Evolutionary conservation across 2,797 vertebrate genomes (phyloP), one percentile per base, ranked within the genome.

Genomic region (Nothura maculosa): DNA sequence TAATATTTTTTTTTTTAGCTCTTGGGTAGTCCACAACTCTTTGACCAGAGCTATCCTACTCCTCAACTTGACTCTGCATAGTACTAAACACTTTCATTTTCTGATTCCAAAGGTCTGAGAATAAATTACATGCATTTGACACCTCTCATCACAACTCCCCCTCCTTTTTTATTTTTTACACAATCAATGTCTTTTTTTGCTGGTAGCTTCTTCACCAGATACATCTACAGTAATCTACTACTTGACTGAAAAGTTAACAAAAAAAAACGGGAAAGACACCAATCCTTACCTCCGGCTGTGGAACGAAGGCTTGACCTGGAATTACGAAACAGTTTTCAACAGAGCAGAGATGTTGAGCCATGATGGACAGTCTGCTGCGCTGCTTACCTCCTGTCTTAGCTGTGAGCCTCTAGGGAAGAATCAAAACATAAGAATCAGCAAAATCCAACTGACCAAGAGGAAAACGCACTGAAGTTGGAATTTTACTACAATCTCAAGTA

Each of bases 281-380:
- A 61, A 87, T 54, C 75, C 98, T 97, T 97, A 99, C 99, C 97
- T 99, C 60, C 57, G 99, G 99, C 93, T 99, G 99, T 85, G 99
- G 99, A 91, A 99, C 92, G 55, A 99, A 99, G 61, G 99, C 99
- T 74, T 96, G 96, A 50, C 99, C 99, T 3, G 99, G 98, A 97
- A 99, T 99, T 48, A 98, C 94, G 55, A 99, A 99, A 96, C 98
- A 87, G 93, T 97, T 98, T 74, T 94, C 97, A 47, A 99, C 99
- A 1, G 82, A 96, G 94, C 99, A 99, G 85, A 99, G 98, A 95
- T 99, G 98, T 97, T 99, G 99, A 69, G 99, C 97, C 99, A 99
- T 99, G 75, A 99, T 28, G 50, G 99, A 99, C 67, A 99, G 98
- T n/a, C 99, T 98, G 91, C 99, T 99, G 72, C 99, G 98, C 84